A percentile compares a stretch with the other conserved stretches of the same genome.
phyloP scores from a whole-genome alignment of 2,888 invertebrate species.

The Cephus pulcher region DNA sequence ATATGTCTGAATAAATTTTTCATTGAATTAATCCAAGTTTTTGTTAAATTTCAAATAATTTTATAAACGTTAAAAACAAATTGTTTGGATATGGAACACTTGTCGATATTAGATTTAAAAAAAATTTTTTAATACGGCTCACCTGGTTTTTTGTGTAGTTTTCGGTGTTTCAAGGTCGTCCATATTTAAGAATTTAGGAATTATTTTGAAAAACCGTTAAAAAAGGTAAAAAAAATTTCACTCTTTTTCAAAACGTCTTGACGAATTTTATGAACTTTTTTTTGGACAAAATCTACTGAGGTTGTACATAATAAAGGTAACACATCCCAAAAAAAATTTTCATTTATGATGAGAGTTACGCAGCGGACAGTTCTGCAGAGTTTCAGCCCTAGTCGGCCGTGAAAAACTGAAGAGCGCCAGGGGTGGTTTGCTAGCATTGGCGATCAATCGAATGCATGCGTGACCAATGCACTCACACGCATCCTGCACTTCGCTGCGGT shows the following conservation, averaged over 20 bases:
- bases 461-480: neutral
- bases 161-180: neutral
- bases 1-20: neutral
- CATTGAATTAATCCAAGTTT: neutral
- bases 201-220: too few species aligned
- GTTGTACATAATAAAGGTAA: neutral
- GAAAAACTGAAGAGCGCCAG: neutral
- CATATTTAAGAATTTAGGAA: neutral
- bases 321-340: neutral
- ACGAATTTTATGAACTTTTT: neutral
- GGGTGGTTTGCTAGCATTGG: neutral
- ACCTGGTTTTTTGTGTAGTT: neutral
- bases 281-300: neutral
- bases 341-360: neutral
- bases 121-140: neutral
- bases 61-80: neutral
- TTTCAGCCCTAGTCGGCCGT: neutral
- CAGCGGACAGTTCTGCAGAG: neutral
- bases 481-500: neutral
- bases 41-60: neutral
- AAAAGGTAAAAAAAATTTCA: neutral
- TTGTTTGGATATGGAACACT: neutral
- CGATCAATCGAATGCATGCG: neutral
- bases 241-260: neutral
- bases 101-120: neutral